Base-by-base conservation (phyloP, 2,888 invertebrate genomes). In the Orchestes rusci region DNA sequence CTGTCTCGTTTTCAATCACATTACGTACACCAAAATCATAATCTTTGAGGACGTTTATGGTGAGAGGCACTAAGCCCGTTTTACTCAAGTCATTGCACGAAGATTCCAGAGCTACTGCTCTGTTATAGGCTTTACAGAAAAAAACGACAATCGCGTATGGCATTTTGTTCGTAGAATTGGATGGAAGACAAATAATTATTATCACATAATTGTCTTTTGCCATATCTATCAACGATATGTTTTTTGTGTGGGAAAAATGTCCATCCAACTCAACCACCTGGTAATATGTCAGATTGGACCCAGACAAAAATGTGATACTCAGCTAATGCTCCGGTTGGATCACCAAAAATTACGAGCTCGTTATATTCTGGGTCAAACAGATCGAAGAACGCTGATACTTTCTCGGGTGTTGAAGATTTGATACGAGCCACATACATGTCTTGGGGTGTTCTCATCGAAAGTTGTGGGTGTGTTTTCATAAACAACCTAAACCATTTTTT, bases 151-250 rank as follows among this genome's bases (percentile, higher is more conserved):
- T 29, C 23, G 41, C 43, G 17, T 43, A 47, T 32, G 43, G 42
- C 34, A 42, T 34, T 20, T 42, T 42, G 17, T 42, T 3, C 41
- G 52, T 60, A 54, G 39, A 45, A 52, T 37, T 13, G 2, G 37
- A n/a, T 3, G 37, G 37, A 28, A 37, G 27, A n/a, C 27, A 37
- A 3, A 37, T 28, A 2, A n/a, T n/a, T n/a, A 37, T 37, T 2
- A n/a, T 2, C 3, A 37, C 15, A 15, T 28, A 19, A 28, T 37
- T 37, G 23, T 37, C 12, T 37, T 28, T 23, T 4, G 37, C 37
- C 28, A 27, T 4, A 8, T 27, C 28, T 37, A 37, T 37, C 2
- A 37, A n/a, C n/a, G 12, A 15, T 7, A 37, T 3, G 10, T 37
- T 37, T 8, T 16, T 13, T 3, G 37, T 37, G 10, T 27, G 37